Conservation (phyloP, 2,113 vertebrate species). For the Phyllostomus hastatus region DNA sequence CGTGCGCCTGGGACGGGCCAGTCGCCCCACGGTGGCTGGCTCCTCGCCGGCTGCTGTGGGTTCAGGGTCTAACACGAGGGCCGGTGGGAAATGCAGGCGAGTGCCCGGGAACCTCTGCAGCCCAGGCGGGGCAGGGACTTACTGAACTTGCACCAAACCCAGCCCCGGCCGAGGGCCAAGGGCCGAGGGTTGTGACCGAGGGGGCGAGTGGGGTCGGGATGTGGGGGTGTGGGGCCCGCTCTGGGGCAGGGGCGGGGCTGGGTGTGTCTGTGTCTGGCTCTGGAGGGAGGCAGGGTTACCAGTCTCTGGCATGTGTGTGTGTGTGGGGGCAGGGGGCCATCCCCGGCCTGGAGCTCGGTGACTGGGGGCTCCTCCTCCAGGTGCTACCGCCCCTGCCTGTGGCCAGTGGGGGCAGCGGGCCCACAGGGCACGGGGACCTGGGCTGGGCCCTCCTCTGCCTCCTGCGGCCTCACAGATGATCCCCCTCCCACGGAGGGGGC, state of each 20-base stretch:
- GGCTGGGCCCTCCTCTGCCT: not conserved
- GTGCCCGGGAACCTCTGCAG: not conserved
- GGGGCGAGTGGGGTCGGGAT: too few relatives aligned
- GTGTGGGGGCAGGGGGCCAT: not conserved
- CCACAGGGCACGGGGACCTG: too few relatives aligned
- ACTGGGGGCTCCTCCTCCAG: not conserved
- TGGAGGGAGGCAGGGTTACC: not conserved
- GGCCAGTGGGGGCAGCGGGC: accelerated
- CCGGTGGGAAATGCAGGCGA: not conserved
- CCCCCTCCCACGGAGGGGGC: not conserved
- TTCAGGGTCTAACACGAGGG: not conserved
- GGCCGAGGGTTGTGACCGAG: not conserved
- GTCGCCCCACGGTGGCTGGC: not conserved
- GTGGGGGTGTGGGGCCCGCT: too few relatives aligned
- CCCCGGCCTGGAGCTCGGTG: not conserved
- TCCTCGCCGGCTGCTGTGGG: not conserved
- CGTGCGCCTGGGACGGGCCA: not conserved
- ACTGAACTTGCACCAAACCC: too few relatives aligned
- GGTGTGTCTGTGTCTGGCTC: not conserved
- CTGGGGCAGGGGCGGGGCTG: not conserved
- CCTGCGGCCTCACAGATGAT: not conserved
- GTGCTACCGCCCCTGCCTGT: not conserved
- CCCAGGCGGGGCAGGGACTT: not conserved
- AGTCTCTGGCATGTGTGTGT: not conserved
- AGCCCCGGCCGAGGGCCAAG: not conserved